Evolutionary conservation across 2,888 invertebrate species (phyloP), one percentile per base, ranked within the genome.

Genomic region (Leptogaster cylindrica): DNA sequence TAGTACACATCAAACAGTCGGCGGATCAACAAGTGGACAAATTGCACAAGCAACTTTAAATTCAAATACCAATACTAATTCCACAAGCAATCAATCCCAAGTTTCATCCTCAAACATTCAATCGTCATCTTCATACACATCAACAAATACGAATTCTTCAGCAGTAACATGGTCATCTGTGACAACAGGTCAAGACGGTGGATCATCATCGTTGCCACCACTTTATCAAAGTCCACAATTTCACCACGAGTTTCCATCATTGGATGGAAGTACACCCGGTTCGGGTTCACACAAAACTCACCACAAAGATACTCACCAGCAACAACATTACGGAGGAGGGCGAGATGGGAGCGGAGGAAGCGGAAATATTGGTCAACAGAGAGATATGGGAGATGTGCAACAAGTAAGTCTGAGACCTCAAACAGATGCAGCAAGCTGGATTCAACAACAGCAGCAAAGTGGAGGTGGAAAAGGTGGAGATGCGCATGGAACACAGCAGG

Each of bases 181-280:
- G 82, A 87, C 85, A 78, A 86, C 84, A 73, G 82, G 82, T 74
- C 77, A 78, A 77, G 81, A 79, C 68, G 69, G 67, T 8, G 73
- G 73, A 39, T 75, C 75, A 58, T 73, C 75, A 58, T 74, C 75
- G 18, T 82, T 86, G 63, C 87, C 87, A 51, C 87, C 87, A 33
- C 84, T 90, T 70, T 89, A 90, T 75, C 90, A 93, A 81, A 92
- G 89, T 81, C 88, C 93, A 75, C 92, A 92, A 82, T 95, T 95
- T 85, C 94, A 94, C 84, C 93, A 95, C 88, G 97, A 97, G 85
- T 97, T 97, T 85, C 97, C 97, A 78, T 93, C 92, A 79, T 81
- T 87, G 75, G 86, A 86, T 79, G 86, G 86, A 74, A 83, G 86
- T 76, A 84, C 84, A 83, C 77, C 86, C 84, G 61, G 71, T 68